phyloP scores from a whole-genome alignment of 2,888 invertebrate species.

The Chromoteleia sp. region DNA sequence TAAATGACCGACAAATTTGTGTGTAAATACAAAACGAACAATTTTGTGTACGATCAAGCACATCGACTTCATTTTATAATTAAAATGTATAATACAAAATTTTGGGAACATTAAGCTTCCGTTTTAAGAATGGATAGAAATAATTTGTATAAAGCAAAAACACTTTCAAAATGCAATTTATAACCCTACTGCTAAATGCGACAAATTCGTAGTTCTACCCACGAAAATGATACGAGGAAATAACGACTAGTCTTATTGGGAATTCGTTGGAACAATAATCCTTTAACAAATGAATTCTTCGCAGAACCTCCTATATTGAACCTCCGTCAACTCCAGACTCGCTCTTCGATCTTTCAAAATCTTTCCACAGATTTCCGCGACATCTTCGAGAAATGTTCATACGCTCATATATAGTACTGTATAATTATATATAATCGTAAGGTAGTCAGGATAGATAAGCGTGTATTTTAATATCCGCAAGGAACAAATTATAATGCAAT shows the following conservation, averaged over 20 bases:
- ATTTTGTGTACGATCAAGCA: no score
- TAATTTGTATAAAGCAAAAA: neutral
- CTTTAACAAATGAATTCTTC: slow-evolving; percentile 3
- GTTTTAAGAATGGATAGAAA: neutral
- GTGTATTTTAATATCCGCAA: slow-evolving; percentile 6
- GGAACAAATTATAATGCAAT: slow-evolving; percentile 24
- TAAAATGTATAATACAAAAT: no score
- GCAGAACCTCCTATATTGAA: slow-evolving; percentile 9
- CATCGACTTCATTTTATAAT: no score
- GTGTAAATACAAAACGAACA: no score
- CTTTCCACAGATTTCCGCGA: slow-evolving; percentile 27
- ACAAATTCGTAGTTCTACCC: no score
- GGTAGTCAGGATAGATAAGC: slow-evolving; percentile 31
- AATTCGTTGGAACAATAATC: neutral
- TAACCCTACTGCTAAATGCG: no score
- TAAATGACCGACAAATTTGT: no score
- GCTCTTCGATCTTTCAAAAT: slow-evolving; percentile 1
- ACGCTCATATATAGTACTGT: slow-evolving; percentile 26
- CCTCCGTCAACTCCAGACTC: neutral
- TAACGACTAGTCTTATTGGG: slow-evolving; percentile 24
- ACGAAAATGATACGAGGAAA: neutral
- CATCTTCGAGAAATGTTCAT: slow-evolving; percentile 5
- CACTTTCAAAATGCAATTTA: neutral
- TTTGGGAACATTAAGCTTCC: no score
- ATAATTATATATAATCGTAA: slow-evolving; percentile 33